These are phyloP conservation scores for Holcopasites calliopsidis DNA, from an alignment of 1,140 invertebrate species.

Conservation along the genomic window DNA sequence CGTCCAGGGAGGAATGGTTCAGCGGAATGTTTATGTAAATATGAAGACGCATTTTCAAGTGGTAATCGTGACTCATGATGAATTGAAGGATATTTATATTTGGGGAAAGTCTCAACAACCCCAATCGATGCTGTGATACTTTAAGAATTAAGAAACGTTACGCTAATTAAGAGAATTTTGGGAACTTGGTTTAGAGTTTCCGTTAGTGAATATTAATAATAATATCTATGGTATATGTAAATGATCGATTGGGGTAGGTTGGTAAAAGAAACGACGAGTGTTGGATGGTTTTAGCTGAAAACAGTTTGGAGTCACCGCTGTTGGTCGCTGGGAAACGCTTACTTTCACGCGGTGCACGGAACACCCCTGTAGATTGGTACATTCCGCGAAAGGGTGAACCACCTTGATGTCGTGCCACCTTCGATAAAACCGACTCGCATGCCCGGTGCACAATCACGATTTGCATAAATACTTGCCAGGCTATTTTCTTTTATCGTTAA, in stretches of 20 bases:
- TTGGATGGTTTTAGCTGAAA: neutral
- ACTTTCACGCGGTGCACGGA: slow-evolving; percentile 21
- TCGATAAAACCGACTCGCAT: slow-evolving; percentile 44
- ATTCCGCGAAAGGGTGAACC: slow-evolving; percentile 59
- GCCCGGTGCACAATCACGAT: slow-evolving; percentile 29
- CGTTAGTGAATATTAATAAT: neutral
- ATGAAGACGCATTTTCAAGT: neutral
- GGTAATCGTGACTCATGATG: neutral
- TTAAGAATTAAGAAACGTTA: too few relatives aligned
- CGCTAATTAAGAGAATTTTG: too few relatives aligned
- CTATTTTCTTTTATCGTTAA: slow-evolving; percentile 42
- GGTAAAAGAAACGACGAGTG: too few relatives aligned
- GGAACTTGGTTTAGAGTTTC: neutral
- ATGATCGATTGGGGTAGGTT: neutral
- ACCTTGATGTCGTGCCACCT: slow-evolving; percentile 49
- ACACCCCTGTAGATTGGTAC: slow-evolving; percentile 51
- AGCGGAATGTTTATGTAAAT: neutral
- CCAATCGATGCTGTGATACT: too few relatives aligned
- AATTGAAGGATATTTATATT: neutral
- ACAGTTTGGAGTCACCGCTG: neutral
- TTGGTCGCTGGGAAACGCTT: neutral
- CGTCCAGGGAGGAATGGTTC: neutral
- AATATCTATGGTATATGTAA: neutral
- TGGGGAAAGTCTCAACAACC: too few relatives aligned
- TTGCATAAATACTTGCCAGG: slow-evolving; percentile 47